Evolutionary conservation across 2,797 vertebrate species (phyloP), one percentile per base, ranked within the genome.

Genomic region (Micrastur ruficollis): DNA sequence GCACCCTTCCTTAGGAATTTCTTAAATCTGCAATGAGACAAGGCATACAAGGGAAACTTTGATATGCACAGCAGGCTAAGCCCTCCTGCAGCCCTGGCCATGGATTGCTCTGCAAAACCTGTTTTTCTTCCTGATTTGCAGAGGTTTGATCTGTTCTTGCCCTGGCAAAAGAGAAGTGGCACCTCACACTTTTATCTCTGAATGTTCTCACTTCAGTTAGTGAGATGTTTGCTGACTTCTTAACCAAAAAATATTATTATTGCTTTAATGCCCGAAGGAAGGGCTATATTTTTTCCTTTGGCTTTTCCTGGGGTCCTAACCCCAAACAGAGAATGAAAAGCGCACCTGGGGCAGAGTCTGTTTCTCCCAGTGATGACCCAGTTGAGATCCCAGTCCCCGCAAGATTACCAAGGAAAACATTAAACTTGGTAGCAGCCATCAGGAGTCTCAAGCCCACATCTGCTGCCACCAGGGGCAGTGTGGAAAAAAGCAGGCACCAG

Each of bases 61-160:
- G 92, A 97, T 96, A 74, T 88, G 82, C 87, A 94, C 94, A 93
- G 93, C 89, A 96, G 83, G 89, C 79, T 90, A 81, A 97, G 89
- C 84, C 86, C 75, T 96, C 94, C 96, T 80, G 78, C 81, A 40
- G 94, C 78, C 85, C 52, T 73, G 83, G 56, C 55, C 22, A 2
- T 1, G 26, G 83, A 49, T 66, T 72, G 40, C 56, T 90, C 68
- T 82, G 62, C 55, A 86, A 84, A 94, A 78, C 25, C 49, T 91
- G 8, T 12, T 58, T 95, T 89, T 94, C 19, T 26, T 86, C 29
- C 74, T n/a, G 56, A 65, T 80, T 80, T 86, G 65, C 71, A 68
- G 83, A 74, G 44, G 56, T 87, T 85, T 94, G 86, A 93, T 90
- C 76, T 94, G 59, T 59, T 74, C 73, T 27, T 86, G 78, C 67